These are phyloP conservation scores for Bubo bubo DNA, from an alignment of 2,113 vertebrate genomes.

Conservation along the genomic window DNA sequence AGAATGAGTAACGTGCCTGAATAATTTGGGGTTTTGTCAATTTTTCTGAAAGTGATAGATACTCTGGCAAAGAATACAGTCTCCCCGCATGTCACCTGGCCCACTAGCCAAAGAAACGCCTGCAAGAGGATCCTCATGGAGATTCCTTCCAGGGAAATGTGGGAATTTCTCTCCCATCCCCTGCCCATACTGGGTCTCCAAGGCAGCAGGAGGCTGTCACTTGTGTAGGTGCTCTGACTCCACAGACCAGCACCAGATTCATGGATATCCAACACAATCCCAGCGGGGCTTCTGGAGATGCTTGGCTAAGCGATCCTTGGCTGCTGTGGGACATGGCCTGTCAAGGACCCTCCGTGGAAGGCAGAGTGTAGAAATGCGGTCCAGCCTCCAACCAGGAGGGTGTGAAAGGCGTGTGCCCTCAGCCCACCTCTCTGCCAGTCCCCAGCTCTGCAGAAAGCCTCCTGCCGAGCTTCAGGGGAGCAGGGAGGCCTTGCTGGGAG, in stretches of 20 bases:
- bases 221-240: not conserved
- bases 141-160: not conserved
- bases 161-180: not conserved
- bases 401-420: accelerated
- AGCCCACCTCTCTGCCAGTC: not conserved
- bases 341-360: not conserved
- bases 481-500: not conserved
- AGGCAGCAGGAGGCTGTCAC: not conserved
- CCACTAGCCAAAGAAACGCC: not conserved
- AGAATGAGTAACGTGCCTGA: not conserved
- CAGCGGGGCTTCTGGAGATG: not conserved
- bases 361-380: not conserved
- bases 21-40: not conserved
- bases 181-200: not conserved
- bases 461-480: not conserved
- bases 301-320: not conserved
- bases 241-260: not conserved
- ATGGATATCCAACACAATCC: not conserved
- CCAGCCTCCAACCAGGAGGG: not conserved
- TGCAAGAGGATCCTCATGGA: not conserved
- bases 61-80: not conserved
- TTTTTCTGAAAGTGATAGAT: not conserved
- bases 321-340: not conserved
- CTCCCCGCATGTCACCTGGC: not conserved
- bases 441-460: not conserved